Evolutionary conservation across 1,140 invertebrate species (phyloP), one percentile per base, ranked within the genome.

Genomic region (Cyclina sinensis): DNA sequence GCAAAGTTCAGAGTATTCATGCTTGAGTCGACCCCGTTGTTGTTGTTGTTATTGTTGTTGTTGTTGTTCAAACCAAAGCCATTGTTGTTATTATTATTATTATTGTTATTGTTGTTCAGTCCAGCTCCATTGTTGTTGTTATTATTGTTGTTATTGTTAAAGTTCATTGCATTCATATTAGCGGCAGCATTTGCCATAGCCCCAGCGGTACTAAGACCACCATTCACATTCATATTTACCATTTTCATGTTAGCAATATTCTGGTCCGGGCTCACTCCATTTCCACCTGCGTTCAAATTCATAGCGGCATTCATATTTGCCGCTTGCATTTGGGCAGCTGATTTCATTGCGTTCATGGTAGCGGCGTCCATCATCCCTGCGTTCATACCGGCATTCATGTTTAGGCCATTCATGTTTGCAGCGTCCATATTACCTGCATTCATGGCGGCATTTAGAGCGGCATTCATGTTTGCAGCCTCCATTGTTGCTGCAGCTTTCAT

Each of bases 31-130:
- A 62, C 21, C 4, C 79, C 79, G 65, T 62, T 54, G 79, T 43
- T 43, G 32, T 82, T 82, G 39, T 76, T 76, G 46, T 30, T 79
- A 24, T 82, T 82, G 32, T 82, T 59, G 79, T 65, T 82, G 51
- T 54, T 80, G 30, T n/a, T 37, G 48, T 35, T 57, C 11, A 11
- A 12, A 1, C 48, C 57, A 43, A 39, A 59, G 16, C 54, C 54
- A 37, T 62, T 81, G 51, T 62, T 81, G 65, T 37, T 37, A 14
- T 14, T 35, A 39, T 39, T 39, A 24, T 81, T 81, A 4, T 37
- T 46, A 62, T 81, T 81, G n/a, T 81, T 57, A 54, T 59, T 57
- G 51, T 80, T 76, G 68, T 59, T 59, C 21, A 7, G 16, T 9
- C n/a, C 24, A 5, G 48, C n/a, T 27, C 39, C 74, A 51, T 78